These are phyloP conservation scores for Malurus leucopterus DNA, from an alignment of 2,797 vertebrate species.

Conservation along the genomic window DNA sequence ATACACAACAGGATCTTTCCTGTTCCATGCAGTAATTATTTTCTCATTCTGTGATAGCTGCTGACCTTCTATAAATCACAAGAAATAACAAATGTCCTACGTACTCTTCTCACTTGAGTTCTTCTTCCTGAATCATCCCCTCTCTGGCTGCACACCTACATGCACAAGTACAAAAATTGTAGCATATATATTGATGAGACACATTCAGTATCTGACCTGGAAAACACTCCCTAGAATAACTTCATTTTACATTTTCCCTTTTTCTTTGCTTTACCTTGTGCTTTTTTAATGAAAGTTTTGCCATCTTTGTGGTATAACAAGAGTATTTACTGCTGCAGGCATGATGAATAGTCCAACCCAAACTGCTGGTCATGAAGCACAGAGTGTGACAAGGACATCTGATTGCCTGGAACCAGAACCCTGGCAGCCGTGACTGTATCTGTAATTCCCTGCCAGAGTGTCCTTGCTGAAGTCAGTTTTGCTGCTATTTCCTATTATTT, in stretches of 20 bases:
- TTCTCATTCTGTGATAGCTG: not conserved
- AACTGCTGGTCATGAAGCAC: not conserved
- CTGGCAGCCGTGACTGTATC: not conserved
- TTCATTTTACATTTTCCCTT: not conserved
- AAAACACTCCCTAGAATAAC: not conserved
- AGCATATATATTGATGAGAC: not conserved
- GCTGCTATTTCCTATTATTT: not conserved
- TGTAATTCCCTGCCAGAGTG: not conserved
- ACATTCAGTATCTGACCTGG: not conserved
- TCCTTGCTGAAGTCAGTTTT: constrained; percentile 14
- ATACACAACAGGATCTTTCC: not conserved
- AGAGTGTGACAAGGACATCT: constrained; percentile 15
- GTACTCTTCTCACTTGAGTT: not conserved
- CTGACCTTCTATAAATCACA: not conserved
- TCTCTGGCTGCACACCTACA: not conserved
- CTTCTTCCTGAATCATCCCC: not conserved
- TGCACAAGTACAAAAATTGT: not conserved
- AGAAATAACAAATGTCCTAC: not conserved
- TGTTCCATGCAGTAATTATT: not conserved
- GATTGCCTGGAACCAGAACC: not conserved
- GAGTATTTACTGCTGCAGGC: not conserved
- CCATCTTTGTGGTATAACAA: not conserved
- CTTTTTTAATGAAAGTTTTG: not conserved
- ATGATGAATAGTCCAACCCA: not conserved
- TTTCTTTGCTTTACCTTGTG: not conserved